Evolutionary conservation across 2,113 vertebrate genomes (phyloP).

Genomic region (Perca schrenkii): DNA sequence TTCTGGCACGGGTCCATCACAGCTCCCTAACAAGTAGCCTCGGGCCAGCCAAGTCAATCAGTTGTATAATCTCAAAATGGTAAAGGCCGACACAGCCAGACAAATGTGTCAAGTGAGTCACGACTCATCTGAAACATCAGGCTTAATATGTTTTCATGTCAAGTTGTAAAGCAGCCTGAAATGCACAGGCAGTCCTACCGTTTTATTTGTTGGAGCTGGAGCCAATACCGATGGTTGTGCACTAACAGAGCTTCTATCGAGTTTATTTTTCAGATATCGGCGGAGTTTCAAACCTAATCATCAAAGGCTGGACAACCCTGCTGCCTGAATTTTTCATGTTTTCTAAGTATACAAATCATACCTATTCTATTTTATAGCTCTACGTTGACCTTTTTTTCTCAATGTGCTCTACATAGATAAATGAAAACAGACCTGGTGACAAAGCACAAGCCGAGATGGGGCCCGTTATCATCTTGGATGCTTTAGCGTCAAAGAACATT

Average conservation of each 20-base stretch:
- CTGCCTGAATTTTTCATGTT: conserved; percentile 17
- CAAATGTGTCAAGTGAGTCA: conserved; percentile 58
- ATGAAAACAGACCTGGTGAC: conserved; percentile 29
- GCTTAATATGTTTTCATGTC: conserved; percentile 40
- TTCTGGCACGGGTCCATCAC: conserved; percentile 66
- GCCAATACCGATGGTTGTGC: conserved; percentile 3
- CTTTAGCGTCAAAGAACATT: conserved; percentile 47
- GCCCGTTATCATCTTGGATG: conserved; percentile 37
- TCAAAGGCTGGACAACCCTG: conserved; percentile 28
- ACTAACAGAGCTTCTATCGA: conserved; percentile 20
- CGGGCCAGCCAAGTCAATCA: conserved; percentile 71
- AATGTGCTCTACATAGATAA: conserved; percentile 15
- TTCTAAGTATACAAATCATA: not conserved
- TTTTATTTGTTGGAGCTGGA: conserved; percentile 18
- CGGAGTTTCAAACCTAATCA: conserved; percentile 41
- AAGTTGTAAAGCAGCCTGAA: conserved; percentile 38
- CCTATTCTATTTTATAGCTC: conserved; percentile 5
- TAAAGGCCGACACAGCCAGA: conserved; percentile 53
- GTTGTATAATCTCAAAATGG: conserved; percentile 70
- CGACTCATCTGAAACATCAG: conserved; percentile 27
- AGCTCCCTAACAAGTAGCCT: conserved; percentile 68
- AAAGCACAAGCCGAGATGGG: conserved; percentile 13
- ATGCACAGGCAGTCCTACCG: not conserved
- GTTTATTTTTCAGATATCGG: conserved; percentile 22
- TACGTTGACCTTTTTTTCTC: conserved; percentile 19